A percentile compares a stretch with the other conserved stretches of the same genome.
These are phyloP conservation scores for Charadrius vociferus DNA, from an alignment of 2,113 vertebrate species.

Conservation along the genomic window DNA sequence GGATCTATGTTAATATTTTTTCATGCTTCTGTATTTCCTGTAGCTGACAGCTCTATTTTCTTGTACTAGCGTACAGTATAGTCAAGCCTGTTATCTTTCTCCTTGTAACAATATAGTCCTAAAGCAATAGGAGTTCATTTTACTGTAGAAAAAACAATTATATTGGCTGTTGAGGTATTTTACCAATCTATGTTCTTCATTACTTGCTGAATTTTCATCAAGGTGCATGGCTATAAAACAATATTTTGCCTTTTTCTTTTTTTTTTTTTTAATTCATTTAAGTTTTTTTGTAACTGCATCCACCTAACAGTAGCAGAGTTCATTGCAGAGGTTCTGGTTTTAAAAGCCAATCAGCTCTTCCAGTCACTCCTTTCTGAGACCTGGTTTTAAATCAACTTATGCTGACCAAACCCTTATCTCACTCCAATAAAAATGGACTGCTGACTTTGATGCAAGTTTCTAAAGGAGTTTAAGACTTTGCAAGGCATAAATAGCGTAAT, in stretches of 20 bases:
- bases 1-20: background rate
- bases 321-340: background rate
- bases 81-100: background rate
- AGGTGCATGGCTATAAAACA: background rate
- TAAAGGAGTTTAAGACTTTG: background rate
- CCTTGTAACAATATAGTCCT: background rate
- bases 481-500: background rate
- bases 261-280: background rate
- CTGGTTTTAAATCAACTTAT: slow-evolving; percentile 4
- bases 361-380: background rate
- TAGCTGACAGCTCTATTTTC: slow-evolving; percentile 1
- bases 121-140: background rate
- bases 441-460: slow-evolving; percentile 1
- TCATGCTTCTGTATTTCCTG: background rate
- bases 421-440: slow-evolving; percentile 4
- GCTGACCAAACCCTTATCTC: background rate
- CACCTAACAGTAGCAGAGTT: background rate
- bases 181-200: background rate
- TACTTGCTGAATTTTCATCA: background rate
- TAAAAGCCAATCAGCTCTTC: background rate
- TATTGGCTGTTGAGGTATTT: background rate
- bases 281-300: background rate
- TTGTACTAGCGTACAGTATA: background rate
- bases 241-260: background rate
- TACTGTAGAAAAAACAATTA: background rate